These are phyloP conservation scores for Ceratosolen solmsi DNA, from an alignment of 1,140 invertebrate genomes.

Conservation along the genomic window DNA sequence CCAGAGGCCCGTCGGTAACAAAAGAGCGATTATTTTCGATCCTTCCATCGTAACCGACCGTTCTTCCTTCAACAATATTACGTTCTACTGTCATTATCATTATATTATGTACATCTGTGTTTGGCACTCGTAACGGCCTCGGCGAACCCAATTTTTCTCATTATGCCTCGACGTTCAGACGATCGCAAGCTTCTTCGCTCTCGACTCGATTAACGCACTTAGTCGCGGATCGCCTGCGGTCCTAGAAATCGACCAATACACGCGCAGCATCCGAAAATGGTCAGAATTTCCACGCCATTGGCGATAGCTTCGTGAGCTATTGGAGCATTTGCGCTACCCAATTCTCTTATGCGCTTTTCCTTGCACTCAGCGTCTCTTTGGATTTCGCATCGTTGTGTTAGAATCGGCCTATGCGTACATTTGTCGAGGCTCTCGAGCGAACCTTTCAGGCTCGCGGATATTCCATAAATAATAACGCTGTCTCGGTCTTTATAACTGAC, in stretches of 20 bases:
- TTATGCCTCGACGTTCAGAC: neutral
- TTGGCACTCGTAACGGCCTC: conserved; percentile 69
- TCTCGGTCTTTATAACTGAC: neutral
- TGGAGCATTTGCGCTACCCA: too few species aligned
- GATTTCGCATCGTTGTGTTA: neutral
- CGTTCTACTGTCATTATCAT: conserved; percentile 35
- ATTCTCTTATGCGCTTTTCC: too few species aligned
- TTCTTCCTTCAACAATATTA: neutral
- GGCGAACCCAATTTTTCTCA: neutral
- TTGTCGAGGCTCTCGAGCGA: neutral
- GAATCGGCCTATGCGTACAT: neutral
- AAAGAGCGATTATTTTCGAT: conserved; percentile 12
- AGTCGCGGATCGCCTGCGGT: neutral
- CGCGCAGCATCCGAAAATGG: too few species aligned
- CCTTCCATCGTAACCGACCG: neutral
- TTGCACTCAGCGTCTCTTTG: too few species aligned
- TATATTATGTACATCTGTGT: conserved; percentile 45
- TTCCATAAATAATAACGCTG: neutral
- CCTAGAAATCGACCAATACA: neutral
- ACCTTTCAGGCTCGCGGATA: neutral
- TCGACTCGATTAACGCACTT: neutral
- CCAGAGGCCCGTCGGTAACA: neutral
- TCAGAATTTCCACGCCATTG: too few species aligned
- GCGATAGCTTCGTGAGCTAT: too few species aligned
- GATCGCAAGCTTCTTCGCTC: neutral